phyloP scores from a whole-genome alignment of 2,113 vertebrate species.

The Morphnarchus princeps region DNA sequence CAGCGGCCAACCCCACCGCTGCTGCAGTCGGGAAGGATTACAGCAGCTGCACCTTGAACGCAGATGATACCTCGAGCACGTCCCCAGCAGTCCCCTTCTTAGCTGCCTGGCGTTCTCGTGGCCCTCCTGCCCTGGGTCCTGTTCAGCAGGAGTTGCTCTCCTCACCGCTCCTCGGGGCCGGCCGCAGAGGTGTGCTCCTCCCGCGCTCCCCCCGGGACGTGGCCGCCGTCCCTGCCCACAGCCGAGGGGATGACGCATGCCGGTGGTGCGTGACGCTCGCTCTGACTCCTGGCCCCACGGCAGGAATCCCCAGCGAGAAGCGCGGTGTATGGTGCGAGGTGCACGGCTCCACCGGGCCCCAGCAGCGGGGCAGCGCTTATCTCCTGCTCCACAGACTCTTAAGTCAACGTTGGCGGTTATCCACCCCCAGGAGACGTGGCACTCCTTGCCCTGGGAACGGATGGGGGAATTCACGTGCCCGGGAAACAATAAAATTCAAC shows the following conservation, averaged over 20 bases:
- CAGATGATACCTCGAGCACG: accelerated
- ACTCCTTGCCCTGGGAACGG: neutral
- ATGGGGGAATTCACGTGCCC: neutral
- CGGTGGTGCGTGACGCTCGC: accelerated
- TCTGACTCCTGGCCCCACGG: neutral
- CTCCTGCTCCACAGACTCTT: neutral
- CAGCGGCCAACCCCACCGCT: neutral
- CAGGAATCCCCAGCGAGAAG: neutral
- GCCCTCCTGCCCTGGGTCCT: neutral
- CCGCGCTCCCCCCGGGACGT: accelerated
- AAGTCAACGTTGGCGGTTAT: neutral
- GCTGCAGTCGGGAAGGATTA: neutral
- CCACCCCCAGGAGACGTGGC: neutral
- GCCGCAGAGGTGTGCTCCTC: neutral
- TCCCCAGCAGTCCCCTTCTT: neutral
- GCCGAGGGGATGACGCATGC: neutral
- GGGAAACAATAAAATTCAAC: neutral
- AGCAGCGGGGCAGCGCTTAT: neutral
- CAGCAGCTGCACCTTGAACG: accelerated
- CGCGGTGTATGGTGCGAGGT: accelerated
- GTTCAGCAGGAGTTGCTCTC: neutral
- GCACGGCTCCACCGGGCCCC: accelerated
- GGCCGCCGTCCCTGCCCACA: neutral
- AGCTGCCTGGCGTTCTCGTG: accelerated
- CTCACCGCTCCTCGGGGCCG: accelerated